phyloP scores from a whole-genome alignment of 2,113 vertebrate genomes.

The Sylvilagus bachmani region DNA sequence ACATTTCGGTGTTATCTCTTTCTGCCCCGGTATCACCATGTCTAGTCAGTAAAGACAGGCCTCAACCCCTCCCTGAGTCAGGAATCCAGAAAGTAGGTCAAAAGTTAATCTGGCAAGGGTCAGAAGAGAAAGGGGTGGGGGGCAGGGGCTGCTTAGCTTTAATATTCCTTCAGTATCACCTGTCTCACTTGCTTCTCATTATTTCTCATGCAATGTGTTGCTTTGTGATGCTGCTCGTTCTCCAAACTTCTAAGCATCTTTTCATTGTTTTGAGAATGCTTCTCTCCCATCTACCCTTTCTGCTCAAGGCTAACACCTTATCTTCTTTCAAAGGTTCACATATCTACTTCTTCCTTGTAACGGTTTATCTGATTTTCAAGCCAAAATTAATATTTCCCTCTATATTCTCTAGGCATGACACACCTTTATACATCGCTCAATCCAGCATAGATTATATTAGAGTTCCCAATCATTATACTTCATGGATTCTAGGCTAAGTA shows the following conservation, averaged over 20 bases:
- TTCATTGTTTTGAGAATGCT: not conserved
- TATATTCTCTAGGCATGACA: not conserved
- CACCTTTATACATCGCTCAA: not conserved
- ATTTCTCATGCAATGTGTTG: not conserved
- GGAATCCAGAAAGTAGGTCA: too few relatives aligned
- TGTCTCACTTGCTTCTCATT: not conserved
- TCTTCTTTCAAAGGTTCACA: not conserved
- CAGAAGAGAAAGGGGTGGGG: too few relatives aligned
- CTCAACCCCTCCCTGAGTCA: too few relatives aligned
- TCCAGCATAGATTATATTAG: not conserved
- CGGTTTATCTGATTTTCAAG: not conserved
- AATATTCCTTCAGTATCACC: too few relatives aligned
- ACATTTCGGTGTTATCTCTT: too few relatives aligned
- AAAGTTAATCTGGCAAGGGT: too few relatives aligned
- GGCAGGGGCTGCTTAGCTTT: too few relatives aligned
- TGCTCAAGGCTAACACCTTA: not conserved
- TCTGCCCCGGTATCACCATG: too few relatives aligned
- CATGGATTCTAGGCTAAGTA: slow-evolving; percentile 27
- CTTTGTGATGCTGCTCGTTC: not conserved
- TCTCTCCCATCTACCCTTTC: not conserved
- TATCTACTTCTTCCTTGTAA: not conserved
- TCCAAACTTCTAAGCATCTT: not conserved
- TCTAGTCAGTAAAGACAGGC: too few relatives aligned
- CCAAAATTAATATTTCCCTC: not conserved
- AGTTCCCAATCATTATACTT: not conserved